phyloP scores from a whole-genome alignment of 2,113 vertebrate species.

The Polyodon spathula region DNA sequence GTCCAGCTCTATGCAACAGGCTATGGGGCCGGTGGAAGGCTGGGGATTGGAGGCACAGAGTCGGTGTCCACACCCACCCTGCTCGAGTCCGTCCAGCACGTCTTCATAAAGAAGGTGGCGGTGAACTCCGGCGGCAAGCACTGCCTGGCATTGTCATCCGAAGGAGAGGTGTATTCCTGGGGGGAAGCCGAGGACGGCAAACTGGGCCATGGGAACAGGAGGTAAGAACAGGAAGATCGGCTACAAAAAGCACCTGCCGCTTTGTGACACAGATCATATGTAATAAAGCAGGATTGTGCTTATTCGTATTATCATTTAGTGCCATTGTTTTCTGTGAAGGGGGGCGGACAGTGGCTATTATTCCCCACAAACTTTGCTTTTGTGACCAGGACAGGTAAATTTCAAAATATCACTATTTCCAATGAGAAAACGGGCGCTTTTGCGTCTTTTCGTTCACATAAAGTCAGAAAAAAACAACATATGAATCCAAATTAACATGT shows the following conservation, averaged over 20 bases:
- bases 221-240: constrained; percentile 42
- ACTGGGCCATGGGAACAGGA: constrained; percentile 90
- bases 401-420: too few species aligned
- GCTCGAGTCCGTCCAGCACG: constrained; percentile 93
- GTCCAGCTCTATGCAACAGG: constrained; percentile 89
- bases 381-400: too few species aligned
- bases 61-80: constrained; percentile 92
- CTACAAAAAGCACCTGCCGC: background rate
- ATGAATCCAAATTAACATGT: too few species aligned
- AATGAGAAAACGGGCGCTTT: too few species aligned
- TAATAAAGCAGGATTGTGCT: too few species aligned
- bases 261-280: too few species aligned
- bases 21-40: constrained; percentile 89
- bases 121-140: constrained; percentile 98
- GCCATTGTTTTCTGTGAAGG: too few species aligned
- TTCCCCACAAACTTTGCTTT: too few species aligned
- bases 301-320: too few species aligned
- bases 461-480: too few species aligned
- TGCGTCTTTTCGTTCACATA: too few species aligned
- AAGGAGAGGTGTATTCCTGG: constrained; percentile 97
- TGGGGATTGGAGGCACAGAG: constrained; percentile 93
- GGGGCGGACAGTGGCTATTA: too few species aligned
- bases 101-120: constrained; percentile 93
- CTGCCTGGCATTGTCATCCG: constrained; percentile 89
- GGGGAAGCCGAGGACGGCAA: constrained; percentile 97